Evolutionary conservation across 2,888 invertebrate genomes (phyloP).

Genomic region (Stenichneumon culpator): DNA sequence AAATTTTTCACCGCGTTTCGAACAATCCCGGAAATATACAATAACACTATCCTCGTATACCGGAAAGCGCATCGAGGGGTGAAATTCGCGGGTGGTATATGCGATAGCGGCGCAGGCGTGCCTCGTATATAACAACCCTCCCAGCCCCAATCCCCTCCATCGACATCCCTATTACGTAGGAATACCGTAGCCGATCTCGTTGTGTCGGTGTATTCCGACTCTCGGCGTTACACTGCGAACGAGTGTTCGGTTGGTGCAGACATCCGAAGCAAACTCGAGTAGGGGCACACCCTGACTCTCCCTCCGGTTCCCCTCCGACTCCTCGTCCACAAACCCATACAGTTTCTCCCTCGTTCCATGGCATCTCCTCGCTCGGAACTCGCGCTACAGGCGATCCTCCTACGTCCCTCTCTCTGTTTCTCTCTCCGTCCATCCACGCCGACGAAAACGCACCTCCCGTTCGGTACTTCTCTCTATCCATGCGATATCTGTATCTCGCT

Average conservation of each 20-base stretch:
- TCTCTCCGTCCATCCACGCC: constrained; percentile 61
- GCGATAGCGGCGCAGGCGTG: background rate
- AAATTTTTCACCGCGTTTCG: background rate
- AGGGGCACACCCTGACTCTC: constrained; percentile 63
- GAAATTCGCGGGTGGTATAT: background rate
- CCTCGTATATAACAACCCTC: background rate
- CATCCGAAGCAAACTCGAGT: constrained; percentile 59
- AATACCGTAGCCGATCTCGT: background rate
- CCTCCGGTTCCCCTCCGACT: constrained; percentile 15
- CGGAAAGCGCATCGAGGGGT: constrained; percentile 9
- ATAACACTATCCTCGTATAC: background rate
- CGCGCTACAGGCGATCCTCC: constrained; percentile 59
- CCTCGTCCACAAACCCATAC: constrained; percentile 33
- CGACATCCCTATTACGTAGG: background rate
- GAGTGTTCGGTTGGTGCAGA: constrained; percentile 63
- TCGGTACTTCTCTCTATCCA: constrained; percentile 33
- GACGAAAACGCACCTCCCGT: constrained; percentile 39
- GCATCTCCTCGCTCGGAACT: constrained; percentile 38
- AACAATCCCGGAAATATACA: background rate
- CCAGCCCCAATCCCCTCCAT: background rate
- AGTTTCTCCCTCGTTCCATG: constrained; percentile 60
- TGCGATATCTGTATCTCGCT: constrained; percentile 44
- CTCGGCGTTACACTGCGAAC: constrained; percentile 5
- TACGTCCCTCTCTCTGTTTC: constrained; percentile 50
- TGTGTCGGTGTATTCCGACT: background rate